phyloP scores from a whole-genome alignment of 2,113 vertebrate genomes.

The Perognathus longimembris region DNA sequence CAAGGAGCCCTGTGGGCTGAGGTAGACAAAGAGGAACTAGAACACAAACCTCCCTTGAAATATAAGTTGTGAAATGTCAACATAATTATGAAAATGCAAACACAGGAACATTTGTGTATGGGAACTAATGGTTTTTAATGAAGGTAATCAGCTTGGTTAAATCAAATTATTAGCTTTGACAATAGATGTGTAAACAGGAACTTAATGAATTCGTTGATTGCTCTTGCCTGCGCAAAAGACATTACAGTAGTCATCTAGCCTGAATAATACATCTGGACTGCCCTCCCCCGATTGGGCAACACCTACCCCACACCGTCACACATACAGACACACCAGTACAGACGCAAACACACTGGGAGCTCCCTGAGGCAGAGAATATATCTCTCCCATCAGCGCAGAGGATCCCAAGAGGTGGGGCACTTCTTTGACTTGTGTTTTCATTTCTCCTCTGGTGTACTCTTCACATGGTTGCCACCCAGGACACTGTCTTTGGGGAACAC shows the following conservation, averaged over 20 bases:
- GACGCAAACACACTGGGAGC: constrained; percentile 19
- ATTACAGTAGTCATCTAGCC: neutral
- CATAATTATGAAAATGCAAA: constrained; percentile 76
- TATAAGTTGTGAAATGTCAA: constrained; percentile 71
- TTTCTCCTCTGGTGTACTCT: neutral
- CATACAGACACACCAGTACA: neutral
- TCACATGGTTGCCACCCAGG: neutral
- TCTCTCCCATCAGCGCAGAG: constrained; percentile 48
- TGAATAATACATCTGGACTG: neutral
- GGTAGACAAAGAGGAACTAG: neutral
- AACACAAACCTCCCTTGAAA: constrained; percentile 54
- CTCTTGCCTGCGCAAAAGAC: constrained; percentile 59
- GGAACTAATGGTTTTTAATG: constrained; percentile 82
- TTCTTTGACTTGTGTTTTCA: constrained; percentile 5
- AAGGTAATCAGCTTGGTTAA: constrained; percentile 77
- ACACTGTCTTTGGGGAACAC: neutral
- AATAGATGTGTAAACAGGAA: constrained; percentile 76
- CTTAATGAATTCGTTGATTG: constrained; percentile 76
- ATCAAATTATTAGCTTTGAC: constrained; percentile 78
- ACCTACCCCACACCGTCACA: neutral
- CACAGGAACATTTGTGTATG: constrained; percentile 68
- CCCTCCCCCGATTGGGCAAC: neutral
- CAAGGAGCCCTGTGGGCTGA: neutral
- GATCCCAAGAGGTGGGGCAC: neutral
- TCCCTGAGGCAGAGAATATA: neutral